Evolutionary conservation across 2,888 invertebrate species (phyloP).

Genomic region (Apamea epomidion): DNA sequence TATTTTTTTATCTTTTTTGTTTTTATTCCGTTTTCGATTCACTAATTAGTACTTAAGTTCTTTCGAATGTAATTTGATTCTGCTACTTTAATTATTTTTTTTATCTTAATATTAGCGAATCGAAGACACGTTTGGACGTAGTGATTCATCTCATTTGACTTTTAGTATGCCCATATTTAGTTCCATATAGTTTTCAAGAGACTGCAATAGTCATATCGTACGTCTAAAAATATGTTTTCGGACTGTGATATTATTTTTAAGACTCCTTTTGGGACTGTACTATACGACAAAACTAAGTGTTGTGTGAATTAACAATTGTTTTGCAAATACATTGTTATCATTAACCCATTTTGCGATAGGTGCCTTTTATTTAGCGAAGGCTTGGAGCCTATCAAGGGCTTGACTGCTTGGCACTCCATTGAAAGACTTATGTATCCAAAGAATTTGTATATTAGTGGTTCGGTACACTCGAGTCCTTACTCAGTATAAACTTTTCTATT

Average conservation of each 20-base stretch:
- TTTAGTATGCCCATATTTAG: constrained; percentile 72
- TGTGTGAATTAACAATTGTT: constrained; percentile 73
- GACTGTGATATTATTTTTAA: constrained; percentile 88
- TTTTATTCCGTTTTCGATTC: constrained; percentile 72
- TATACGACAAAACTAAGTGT: constrained; percentile 62
- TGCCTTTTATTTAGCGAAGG: constrained; percentile 57
- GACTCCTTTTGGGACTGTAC: constrained; percentile 71
- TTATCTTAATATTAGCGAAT: constrained; percentile 66
- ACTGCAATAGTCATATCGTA: constrained; percentile 81
- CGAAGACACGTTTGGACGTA: constrained; percentile 65
- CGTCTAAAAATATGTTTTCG: constrained; percentile 75
- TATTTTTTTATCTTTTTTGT: constrained; percentile 70
- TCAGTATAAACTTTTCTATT: constrained; percentile 41
- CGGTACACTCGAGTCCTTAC: constrained; percentile 22
- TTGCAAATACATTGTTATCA: constrained; percentile 62
- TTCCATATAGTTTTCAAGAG: constrained; percentile 76
- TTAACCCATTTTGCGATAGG: constrained; percentile 61
- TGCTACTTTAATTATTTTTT: constrained; percentile 20
- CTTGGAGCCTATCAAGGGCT: constrained; percentile 56
- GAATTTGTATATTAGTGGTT: constrained; percentile 40
- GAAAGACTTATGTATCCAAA: constrained; percentile 62
- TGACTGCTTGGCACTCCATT: constrained; percentile 56
- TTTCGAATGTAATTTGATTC: constrained; percentile 39
- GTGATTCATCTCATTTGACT: constrained; percentile 75
- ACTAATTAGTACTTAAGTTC: constrained; percentile 61